Evolutionary conservation across 2,113 vertebrate genomes (phyloP).

Genomic region (Actenoides lindsayi): DNA sequence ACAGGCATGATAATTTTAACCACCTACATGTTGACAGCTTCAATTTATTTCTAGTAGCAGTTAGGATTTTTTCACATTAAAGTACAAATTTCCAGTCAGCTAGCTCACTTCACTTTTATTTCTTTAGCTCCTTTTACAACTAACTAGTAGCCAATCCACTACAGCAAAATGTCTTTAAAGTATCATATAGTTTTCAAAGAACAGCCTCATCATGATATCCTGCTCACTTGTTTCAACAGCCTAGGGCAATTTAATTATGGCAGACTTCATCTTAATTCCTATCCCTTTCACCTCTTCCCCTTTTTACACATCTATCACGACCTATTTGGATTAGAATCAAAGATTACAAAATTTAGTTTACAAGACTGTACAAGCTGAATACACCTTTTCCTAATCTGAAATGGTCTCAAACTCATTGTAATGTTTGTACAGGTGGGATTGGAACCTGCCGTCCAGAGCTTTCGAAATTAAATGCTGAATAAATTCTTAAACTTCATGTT

Average conservation of each 20-base stretch:
- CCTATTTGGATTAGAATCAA: constrained; percentile 37
- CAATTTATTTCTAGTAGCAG: background rate
- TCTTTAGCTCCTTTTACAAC: constrained; percentile 23
- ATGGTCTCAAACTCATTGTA: constrained; percentile 11
- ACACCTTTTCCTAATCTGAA: constrained; percentile 38
- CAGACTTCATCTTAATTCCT: constrained; percentile 24
- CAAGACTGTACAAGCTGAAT: constrained; percentile 42
- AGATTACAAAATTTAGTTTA: constrained; percentile 38
- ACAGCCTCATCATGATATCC: constrained; percentile 35
- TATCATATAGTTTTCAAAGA: constrained; percentile 25
- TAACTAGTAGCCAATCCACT: background rate
- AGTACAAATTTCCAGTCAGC: background rate
- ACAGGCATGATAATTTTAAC: constrained; percentile 22
- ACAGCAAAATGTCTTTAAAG: background rate
- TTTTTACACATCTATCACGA: background rate
- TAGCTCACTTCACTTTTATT: background rate
- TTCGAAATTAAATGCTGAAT: constrained; percentile 29
- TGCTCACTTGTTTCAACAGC: background rate
- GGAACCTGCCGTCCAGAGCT: background rate
- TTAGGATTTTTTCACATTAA: background rate
- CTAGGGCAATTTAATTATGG: constrained; percentile 48
- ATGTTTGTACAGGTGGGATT: constrained; percentile 46
- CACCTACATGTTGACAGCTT: background rate
- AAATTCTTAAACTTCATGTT: constrained; percentile 53
- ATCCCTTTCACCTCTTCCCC: background rate